Percentiles rank a stretch among this genome's conserved stretches.
phyloP scores from a whole-genome alignment of 2,888 invertebrate species.

The Tethea ocularis region DNA sequence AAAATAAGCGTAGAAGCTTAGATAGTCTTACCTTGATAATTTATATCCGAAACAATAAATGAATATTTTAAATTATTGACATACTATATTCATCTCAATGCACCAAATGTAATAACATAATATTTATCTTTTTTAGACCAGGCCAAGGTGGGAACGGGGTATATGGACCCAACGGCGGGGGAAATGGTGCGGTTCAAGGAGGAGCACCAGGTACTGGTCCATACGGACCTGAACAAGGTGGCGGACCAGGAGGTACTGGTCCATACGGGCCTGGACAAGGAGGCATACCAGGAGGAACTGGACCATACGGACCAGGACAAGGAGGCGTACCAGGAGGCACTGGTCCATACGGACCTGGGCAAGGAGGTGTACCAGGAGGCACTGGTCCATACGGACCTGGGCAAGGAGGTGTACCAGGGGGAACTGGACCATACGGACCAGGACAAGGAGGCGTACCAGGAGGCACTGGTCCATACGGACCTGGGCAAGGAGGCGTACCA shows the following conservation, averaged over 20 bases:
- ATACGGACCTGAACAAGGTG: conserved; percentile 15
- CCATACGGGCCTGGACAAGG: conserved; percentile 10
- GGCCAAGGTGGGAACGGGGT: not conserved
- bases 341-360: not conserved
- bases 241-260: conserved; percentile 9
- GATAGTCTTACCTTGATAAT: no score
- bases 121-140: not conserved
- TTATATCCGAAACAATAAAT: no score
- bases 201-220: not conserved
- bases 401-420: conserved; percentile 5
- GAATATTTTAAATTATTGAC: no score
- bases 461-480: not conserved
- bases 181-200: not conserved
- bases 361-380: not conserved
- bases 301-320: conserved; percentile 10
- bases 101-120: not conserved
- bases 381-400: not conserved
- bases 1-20: no score
- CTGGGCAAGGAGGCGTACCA: not conserved
- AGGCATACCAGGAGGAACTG: conserved; percentile 9
- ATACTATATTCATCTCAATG: not conserved
- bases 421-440: not conserved
- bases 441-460: not conserved
- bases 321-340: not conserved
- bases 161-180: conserved; percentile 15